These are phyloP conservation scores for Drosophila hawaiiensis DNA, from an alignment of 2,888 invertebrate species.

Conservation along the genomic window DNA sequence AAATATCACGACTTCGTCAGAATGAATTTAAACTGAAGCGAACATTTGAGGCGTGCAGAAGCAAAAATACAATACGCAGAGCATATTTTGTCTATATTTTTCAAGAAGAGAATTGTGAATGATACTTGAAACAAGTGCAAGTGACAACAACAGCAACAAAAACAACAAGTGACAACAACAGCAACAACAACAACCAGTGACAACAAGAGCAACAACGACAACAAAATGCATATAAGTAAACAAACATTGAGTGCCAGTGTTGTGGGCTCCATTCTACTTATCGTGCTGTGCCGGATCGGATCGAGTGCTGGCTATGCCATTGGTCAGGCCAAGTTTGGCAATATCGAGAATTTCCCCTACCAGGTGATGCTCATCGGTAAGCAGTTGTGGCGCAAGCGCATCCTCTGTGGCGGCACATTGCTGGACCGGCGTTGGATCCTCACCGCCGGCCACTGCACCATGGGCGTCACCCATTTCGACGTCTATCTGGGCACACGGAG, in stretches of 20 bases:
- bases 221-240: slow-evolving; percentile 26
- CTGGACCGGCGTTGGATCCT: slow-evolving; percentile 83
- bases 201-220: slow-evolving; percentile 17
- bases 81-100: slow-evolving; percentile 1
- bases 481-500: slow-evolving; percentile 83
- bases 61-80: slow-evolving; percentile 39
- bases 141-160: slow-evolving; percentile 18
- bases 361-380: slow-evolving; percentile 85
- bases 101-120: slow-evolving; percentile 20
- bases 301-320: slow-evolving; percentile 72
- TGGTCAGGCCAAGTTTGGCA: slow-evolving; percentile 82
- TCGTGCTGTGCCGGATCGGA: slow-evolving; percentile 32
- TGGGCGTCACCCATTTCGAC: slow-evolving; percentile 83
- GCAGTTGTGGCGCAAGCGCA: slow-evolving; percentile 80
- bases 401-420: slow-evolving; percentile 84
- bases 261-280: slow-evolving; percentile 41
- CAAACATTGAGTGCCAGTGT: slow-evolving; percentile 26
- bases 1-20: slow-evolving; percentile 82
- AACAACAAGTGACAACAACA: slow-evolving; percentile 24
- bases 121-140: slow-evolving; percentile 21
- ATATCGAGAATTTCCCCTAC: slow-evolving; percentile 83
- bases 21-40: slow-evolving; percentile 83
- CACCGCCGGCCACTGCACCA: slow-evolving; percentile 84
- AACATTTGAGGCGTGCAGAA: slow-evolving; percentile 79
- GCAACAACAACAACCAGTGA: slow-evolving; percentile 16